Conservation (phyloP, 2,888 invertebrate species). For the Chymomyza amoena region DNA sequence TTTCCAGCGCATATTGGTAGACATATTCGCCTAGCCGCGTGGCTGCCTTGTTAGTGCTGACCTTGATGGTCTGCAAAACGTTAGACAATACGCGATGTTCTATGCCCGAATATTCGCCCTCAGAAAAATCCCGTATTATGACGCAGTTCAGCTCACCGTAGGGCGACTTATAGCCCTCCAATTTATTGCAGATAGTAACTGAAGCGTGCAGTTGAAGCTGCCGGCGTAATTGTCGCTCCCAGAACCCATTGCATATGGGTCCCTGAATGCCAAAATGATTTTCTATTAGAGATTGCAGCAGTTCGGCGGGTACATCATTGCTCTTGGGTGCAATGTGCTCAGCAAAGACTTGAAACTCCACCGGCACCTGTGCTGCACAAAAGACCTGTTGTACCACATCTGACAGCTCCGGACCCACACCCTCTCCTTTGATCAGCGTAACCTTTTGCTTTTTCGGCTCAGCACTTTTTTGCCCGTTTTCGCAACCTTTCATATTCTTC, state of each 20-base stretch:
- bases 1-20: conserved; percentile 96
- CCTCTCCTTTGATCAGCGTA: conserved; percentile 97
- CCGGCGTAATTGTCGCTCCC: conserved; percentile 81
- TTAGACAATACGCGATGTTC: conserved; percentile 94
- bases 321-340: conserved; percentile 89
- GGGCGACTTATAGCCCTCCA: conserved; percentile 91
- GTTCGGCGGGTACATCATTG: conserved; percentile 88
- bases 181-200: conserved; percentile 94
- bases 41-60: conserved; percentile 93
- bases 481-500: background rate
- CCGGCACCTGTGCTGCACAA: conserved; percentile 90
- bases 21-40: conserved; percentile 97
- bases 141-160: conserved; percentile 95
- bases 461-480: background rate
- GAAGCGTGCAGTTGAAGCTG: conserved; percentile 91
- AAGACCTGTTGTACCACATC: conserved; percentile 92
- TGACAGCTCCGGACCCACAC: conserved; percentile 96
- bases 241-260: conserved; percentile 77
- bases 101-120: conserved; percentile 98
- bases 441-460: conserved; percentile 77
- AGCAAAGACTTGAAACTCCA: conserved; percentile 95
- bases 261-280: conserved; percentile 90
- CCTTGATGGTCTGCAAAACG: conserved; percentile 98
- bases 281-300: conserved; percentile 86
- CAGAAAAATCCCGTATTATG: conserved; percentile 97